Percentiles rank a stretch among this genome's conserved stretches.
phyloP scores from a whole-genome alignment of 2,113 vertebrate genomes.

The Solenodon paradoxus region DNA sequence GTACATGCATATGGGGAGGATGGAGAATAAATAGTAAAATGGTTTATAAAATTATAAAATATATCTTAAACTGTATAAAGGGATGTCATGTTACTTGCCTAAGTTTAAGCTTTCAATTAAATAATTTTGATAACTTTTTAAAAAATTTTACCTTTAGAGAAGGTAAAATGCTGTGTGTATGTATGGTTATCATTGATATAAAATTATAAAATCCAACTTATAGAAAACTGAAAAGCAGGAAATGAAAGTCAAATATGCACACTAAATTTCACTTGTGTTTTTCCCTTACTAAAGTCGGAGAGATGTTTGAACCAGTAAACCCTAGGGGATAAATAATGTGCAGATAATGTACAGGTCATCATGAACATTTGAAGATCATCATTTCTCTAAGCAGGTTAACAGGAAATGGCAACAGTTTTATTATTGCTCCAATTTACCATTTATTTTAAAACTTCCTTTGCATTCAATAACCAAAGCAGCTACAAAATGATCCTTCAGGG shows the following conservation, averaged over 20 bases:
- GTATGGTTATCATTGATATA: background rate
- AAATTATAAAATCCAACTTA: background rate
- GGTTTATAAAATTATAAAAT: background rate
- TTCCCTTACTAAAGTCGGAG: background rate
- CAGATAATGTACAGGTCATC: background rate
- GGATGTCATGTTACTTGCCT: background rate
- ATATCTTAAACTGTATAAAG: background rate
- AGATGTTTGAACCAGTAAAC: background rate
- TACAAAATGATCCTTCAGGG: background rate
- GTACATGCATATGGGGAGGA: background rate
- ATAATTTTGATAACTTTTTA: background rate
- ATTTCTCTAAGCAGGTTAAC: background rate
- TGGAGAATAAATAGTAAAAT: background rate
- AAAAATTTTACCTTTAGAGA: background rate
- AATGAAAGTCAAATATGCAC: background rate
- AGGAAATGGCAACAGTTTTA: background rate
- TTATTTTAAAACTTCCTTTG: background rate
- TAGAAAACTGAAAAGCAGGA: background rate
- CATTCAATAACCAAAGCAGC: background rate
- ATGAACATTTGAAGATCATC: background rate
- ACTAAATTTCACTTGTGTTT: background rate
- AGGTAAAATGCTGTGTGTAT: background rate
- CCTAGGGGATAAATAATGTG: background rate
- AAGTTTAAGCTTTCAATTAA: background rate
- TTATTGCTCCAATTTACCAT: background rate